Conservation (phyloP, 2,888 invertebrate species). For the Coelopa pilipes region DNA sequence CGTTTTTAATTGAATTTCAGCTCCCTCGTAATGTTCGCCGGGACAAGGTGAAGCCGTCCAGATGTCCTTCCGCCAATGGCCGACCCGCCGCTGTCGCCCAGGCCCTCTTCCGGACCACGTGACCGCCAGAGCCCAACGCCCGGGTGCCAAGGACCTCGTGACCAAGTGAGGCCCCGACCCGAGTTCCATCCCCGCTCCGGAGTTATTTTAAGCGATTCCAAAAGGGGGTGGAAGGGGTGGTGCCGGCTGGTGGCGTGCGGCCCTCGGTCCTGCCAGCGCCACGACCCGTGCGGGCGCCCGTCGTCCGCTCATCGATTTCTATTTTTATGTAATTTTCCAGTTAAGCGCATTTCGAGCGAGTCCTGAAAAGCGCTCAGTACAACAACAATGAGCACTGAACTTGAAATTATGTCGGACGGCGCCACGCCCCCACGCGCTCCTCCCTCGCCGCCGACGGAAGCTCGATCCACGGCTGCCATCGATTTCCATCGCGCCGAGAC, state of each 20-base stretch:
- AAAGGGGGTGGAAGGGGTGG: background rate
- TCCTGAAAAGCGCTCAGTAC: too few relatives aligned
- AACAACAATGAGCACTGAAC: too few relatives aligned
- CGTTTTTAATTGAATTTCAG: too few relatives aligned
- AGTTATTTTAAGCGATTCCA: background rate
- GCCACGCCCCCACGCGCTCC: background rate
- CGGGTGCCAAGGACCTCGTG: too few relatives aligned
- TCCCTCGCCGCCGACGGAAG: background rate
- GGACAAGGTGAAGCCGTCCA: too few relatives aligned
- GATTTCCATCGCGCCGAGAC: background rate
- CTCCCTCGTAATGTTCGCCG: too few relatives aligned
- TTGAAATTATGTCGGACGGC: too few relatives aligned
- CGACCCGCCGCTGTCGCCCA: too few relatives aligned
- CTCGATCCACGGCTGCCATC: background rate
- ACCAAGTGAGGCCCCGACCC: too few relatives aligned
- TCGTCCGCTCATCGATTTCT: slow-evolving; percentile 50
- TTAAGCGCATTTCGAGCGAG: slow-evolving; percentile 46
- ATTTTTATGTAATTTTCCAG: slow-evolving; percentile 59
- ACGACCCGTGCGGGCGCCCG: background rate
- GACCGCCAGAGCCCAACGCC: too few relatives aligned
- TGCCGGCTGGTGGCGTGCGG: background rate
- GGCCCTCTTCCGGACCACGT: too few relatives aligned
- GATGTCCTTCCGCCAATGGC: too few relatives aligned
- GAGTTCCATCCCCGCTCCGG: background rate
- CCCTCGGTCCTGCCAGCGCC: background rate